phyloP scores from a whole-genome alignment of 2,797 vertebrate genomes.

The Loriculus beryllinus region DNA sequence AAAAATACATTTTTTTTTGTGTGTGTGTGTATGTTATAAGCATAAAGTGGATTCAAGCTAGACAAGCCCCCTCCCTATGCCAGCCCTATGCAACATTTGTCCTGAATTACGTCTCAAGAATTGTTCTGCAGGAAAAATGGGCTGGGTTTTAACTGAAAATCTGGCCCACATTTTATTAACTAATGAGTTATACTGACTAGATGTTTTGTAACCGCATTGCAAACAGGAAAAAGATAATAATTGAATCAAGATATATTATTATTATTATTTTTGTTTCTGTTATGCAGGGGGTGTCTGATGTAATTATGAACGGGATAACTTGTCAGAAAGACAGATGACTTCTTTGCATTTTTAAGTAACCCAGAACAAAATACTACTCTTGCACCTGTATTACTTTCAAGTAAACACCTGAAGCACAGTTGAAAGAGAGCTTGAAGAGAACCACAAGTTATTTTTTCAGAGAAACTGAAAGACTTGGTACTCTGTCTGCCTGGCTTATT shows the following conservation, averaged over 20 bases:
- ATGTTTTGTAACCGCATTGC: background rate
- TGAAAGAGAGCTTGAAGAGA: background rate
- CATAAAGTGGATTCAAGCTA: background rate
- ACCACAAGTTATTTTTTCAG: background rate
- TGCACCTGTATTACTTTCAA: background rate
- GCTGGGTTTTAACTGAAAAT: background rate
- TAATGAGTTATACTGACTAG: background rate
- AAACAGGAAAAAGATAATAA: background rate
- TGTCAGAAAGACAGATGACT: background rate
- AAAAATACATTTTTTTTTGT: background rate
- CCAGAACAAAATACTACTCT: background rate
- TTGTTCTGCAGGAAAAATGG: background rate
- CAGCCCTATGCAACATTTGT: background rate
- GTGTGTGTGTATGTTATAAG: background rate
- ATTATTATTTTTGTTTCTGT: background rate
- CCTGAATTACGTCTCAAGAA: background rate
- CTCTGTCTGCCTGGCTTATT: background rate
- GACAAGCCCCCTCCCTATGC: background rate
- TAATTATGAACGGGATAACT: background rate
- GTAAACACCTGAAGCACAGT: background rate
- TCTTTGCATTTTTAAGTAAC: background rate
- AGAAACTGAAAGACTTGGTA: background rate
- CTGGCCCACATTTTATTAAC: background rate
- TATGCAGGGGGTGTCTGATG: background rate
- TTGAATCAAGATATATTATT: background rate